Conservation (phyloP, 2,113 vertebrate species). For the Paradisaea rubra region DNA sequence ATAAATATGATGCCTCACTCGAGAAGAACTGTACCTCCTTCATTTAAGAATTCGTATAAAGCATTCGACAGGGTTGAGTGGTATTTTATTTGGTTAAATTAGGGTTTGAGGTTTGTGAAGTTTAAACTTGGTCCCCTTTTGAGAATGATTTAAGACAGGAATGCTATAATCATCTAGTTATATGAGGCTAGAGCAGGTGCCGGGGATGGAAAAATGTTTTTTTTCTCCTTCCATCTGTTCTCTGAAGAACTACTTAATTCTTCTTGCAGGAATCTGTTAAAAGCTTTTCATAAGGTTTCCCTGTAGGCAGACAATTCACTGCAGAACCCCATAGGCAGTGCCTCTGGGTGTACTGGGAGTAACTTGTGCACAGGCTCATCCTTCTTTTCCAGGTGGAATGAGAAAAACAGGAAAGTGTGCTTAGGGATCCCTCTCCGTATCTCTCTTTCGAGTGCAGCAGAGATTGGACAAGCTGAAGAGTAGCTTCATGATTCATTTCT, state of each 20-base stretch:
- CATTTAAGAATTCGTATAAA: conserved; percentile 16
- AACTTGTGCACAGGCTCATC: not conserved
- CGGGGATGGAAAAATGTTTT: not conserved
- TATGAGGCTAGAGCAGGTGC: conserved; percentile 49
- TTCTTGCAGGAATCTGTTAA: conserved; percentile 22
- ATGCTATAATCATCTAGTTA: conserved; percentile 50
- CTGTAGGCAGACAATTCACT: not conserved
- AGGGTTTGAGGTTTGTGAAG: conserved; percentile 46
- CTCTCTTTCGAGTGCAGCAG: not conserved
- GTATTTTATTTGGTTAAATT: conserved; percentile 51
- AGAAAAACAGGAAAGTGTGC: not conserved
- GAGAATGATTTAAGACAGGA: conserved; percentile 36
- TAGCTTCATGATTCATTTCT: not conserved
- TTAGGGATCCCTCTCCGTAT: not conserved
- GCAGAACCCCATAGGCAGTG: not conserved
- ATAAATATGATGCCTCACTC: not conserved
- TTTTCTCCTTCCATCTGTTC: conserved; percentile 30
- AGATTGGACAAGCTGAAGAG: not conserved
- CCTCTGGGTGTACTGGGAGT: not conserved
- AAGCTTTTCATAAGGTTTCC: conserved; percentile 4
- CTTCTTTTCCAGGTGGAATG: not conserved
- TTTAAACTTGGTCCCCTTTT: conserved; percentile 41
- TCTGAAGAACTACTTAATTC: conserved; percentile 17
- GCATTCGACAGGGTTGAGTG: not conserved
- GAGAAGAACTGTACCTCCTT: not conserved